Evolutionary conservation across 2,797 vertebrate genomes (phyloP).

Genomic region (Sebastiscus tertius): DNA sequence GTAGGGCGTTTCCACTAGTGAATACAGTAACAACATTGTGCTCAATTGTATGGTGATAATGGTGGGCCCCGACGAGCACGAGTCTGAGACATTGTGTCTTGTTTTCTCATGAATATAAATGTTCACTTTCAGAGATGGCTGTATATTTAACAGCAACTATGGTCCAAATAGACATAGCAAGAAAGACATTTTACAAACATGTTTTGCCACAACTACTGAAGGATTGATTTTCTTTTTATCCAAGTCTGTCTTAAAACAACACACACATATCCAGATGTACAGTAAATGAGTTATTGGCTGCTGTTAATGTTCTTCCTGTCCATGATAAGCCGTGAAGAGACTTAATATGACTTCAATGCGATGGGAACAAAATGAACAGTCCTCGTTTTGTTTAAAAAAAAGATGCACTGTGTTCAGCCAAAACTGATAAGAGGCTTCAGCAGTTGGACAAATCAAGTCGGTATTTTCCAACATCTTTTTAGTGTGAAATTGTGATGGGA

Average conservation of each 20-base stretch:
- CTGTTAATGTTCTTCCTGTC: neutral
- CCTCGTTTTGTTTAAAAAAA: neutral
- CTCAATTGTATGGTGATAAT: constrained; percentile 57
- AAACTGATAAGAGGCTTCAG: neutral
- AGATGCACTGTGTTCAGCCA: neutral
- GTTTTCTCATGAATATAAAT: constrained; percentile 41
- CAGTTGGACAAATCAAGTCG: neutral
- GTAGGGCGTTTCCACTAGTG: constrained; percentile 69
- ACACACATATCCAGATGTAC: neutral
- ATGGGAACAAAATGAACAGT: neutral
- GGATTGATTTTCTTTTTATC: neutral
- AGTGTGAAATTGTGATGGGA: neutral
- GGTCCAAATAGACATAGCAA: neutral
- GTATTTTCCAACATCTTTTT: neutral
- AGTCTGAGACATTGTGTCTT: constrained; percentile 21
- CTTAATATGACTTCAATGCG: neutral
- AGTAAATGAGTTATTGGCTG: neutral
- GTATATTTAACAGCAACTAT: neutral
- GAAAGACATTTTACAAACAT: neutral
- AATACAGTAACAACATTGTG: constrained; percentile 73
- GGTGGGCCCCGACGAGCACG: constrained; percentile 6
- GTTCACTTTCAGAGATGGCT: constrained; percentile 7
- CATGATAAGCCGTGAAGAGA: neutral
- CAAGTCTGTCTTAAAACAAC: neutral
- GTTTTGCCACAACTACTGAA: neutral